Evolutionary conservation across 53 echinoderm and acorn worm species (phyloP).

Genomic region (Holothuria scabra): DNA sequence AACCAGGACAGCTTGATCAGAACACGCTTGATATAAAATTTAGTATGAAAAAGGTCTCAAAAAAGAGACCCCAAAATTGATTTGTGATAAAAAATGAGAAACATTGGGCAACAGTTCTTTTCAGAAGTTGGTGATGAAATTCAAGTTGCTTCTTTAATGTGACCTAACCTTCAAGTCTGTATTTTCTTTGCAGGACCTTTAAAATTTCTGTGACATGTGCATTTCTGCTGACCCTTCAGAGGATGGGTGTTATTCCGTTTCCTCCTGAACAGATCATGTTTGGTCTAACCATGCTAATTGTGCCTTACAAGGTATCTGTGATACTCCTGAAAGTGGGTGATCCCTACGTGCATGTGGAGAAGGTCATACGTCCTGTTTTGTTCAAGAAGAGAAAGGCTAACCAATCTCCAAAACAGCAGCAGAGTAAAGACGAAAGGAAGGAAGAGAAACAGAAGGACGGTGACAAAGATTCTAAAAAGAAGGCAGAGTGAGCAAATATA

Average conservation of each 20-base stretch:
- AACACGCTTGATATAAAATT: too few species aligned
- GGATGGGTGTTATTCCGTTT: conserved; percentile 68
- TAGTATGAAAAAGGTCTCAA: too few species aligned
- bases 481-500: background rate
- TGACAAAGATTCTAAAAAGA: conserved; percentile 26
- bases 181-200: conserved; percentile 71
- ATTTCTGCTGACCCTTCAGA: conserved; percentile 72
- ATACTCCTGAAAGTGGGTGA: conserved; percentile 64
- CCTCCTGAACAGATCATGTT: conserved; percentile 75
- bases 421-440: background rate
- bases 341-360: conserved; percentile 76
- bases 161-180: background rate
- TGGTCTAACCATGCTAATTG: conserved; percentile 63
- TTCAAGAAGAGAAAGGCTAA: conserved; percentile 65
- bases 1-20: too few species aligned
- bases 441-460: too few species aligned
- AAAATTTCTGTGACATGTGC: conserved; percentile 77
- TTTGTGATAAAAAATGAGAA: too few species aligned
- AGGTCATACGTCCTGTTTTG: conserved; percentile 62
- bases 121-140: background rate
- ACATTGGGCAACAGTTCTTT: too few species aligned
- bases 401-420: too few species aligned
- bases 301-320: conserved; percentile 68
- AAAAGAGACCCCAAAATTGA: too few species aligned
- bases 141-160: background rate